Percentiles rank a stretch among this genome's conserved stretches.
Evolutionary conservation across 92 coral and sea anemone species (phyloP).

Genomic region (Plumapathes pennacea): DNA sequence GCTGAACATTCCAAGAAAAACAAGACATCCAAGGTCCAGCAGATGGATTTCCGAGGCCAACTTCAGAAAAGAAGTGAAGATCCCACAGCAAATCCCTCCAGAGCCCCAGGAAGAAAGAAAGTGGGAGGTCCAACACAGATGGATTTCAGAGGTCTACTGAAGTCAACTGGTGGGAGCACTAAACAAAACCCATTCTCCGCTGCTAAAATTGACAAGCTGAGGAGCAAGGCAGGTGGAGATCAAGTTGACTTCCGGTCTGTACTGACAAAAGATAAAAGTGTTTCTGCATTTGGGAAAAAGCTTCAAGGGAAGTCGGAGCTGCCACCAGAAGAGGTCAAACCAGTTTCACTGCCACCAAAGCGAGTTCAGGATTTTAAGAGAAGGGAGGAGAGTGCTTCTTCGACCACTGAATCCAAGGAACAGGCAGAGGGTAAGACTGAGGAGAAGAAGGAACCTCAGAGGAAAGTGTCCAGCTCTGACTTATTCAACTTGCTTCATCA

Average conservation of each 20-base stretch:
- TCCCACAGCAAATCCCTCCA: conserved; percentile 12
- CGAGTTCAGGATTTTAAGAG: no score
- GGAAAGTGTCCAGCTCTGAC: conserved; percentile 75
- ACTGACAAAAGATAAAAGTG: not conserved
- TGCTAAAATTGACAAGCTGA: conserved; percentile 10
- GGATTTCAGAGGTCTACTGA: conserved; percentile 37
- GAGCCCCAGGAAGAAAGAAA: conserved; percentile 17
- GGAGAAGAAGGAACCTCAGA: conserved; percentile 25
- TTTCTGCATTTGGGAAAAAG: not conserved
- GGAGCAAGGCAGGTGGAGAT: conserved; percentile 22
- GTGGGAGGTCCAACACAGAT: conserved; percentile 1
- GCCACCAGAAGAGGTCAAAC: no score
- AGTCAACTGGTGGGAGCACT: conserved; percentile 41
- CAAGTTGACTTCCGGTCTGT: conserved; percentile 44
- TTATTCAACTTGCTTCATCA: conserved; percentile 63
- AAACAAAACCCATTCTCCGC: conserved; percentile 26
- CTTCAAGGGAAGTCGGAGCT: no score
- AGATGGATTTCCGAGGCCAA: conserved; percentile 69
- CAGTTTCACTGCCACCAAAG: no score
- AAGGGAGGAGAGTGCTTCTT: no score
- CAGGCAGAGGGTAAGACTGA: conserved; percentile 12
- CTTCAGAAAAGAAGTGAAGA: conserved; percentile 64
- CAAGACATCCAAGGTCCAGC: conserved; percentile 34
- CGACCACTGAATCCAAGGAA: conserved; percentile 7
- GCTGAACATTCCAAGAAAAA: conserved; percentile 29